A percentile compares a stretch with the other conserved stretches of the same genome.
These are phyloP conservation scores for Bradypodion pumilum DNA, from an alignment of 2,797 vertebrate genomes.

Conservation along the genomic window DNA sequence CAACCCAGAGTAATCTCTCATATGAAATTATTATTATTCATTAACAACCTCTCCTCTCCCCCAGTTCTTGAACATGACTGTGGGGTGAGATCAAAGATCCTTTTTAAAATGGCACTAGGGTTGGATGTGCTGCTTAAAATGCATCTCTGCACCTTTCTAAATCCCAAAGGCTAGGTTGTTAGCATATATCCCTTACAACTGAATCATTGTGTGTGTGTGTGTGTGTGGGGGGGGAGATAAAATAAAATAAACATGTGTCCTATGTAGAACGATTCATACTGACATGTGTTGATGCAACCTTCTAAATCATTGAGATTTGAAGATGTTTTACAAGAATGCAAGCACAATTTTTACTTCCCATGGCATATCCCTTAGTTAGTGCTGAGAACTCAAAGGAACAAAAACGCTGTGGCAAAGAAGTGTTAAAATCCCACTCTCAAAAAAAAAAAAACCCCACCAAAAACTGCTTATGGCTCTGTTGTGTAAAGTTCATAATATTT, in stretches of 20 bases:
- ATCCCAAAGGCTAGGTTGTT: background rate
- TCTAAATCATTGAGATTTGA: background rate
- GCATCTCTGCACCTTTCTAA: background rate
- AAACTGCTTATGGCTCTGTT: no score
- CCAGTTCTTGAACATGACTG: background rate
- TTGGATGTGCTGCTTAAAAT: accelerated
- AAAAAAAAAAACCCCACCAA: no score
- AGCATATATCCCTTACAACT: background rate
- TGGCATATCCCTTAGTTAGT: background rate
- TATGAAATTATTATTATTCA: no score
- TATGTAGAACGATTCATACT: background rate
- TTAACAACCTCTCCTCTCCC: no score
- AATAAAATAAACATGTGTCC: no score
- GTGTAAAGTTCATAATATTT: no score
- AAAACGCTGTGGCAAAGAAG: no score
- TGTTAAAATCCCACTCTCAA: no score
- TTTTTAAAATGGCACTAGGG: slow-evolving; percentile 3
- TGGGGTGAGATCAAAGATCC: slow-evolving; percentile 22
- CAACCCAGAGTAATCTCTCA: no score
- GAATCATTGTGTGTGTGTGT: no score
- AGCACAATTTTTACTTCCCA: background rate
- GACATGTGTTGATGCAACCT: background rate
- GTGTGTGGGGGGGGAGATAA: no score
- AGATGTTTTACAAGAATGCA: background rate
- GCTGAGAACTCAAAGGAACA: background rate